Conservation (phyloP, 2,888 invertebrate species). For the Diaprepes abbreviatus region DNA sequence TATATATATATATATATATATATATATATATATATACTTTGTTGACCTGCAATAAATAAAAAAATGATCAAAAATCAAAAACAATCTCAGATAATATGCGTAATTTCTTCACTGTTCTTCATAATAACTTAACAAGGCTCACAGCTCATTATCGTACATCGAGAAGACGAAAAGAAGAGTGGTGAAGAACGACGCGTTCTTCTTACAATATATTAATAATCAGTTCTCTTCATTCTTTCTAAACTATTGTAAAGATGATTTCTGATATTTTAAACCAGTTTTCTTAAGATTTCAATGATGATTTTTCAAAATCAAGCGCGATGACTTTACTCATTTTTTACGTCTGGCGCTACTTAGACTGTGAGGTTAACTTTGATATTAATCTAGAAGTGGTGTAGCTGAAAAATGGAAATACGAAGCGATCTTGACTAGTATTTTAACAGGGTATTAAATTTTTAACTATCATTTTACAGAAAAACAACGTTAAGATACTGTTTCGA, state of each 20-base stretch:
- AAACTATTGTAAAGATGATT: slow-evolving; percentile 51
- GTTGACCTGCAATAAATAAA: no score
- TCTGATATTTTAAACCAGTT: slow-evolving; percentile 50
- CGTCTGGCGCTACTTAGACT: slow-evolving; percentile 58
- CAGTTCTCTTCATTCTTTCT: slow-evolving; percentile 42
- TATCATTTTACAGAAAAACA: no score
- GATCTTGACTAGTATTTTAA: background rate
- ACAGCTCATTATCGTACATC: slow-evolving; percentile 32
- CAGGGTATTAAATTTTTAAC: no score
- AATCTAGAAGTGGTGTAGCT: slow-evolving; percentile 32
- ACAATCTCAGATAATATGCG: background rate
- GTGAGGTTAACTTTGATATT: slow-evolving; percentile 41
- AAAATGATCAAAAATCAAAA: no score
- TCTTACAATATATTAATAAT: slow-evolving; percentile 44
- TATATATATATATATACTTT: no score
- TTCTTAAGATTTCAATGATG: slow-evolving; percentile 59
- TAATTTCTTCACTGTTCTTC: slow-evolving; percentile 6
- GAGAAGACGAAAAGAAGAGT: slow-evolving; percentile 12
- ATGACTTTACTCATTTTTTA: slow-evolving; percentile 68
- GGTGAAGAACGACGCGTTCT: background rate
- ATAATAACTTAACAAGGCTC: background rate
- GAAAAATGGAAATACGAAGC: slow-evolving; percentile 3
- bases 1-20: no score
- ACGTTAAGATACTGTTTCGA: background rate
- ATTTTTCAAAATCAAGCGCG: slow-evolving; percentile 68